Conservation (phyloP, 1,140 invertebrate species). For the Ridgeia piscesae region DNA sequence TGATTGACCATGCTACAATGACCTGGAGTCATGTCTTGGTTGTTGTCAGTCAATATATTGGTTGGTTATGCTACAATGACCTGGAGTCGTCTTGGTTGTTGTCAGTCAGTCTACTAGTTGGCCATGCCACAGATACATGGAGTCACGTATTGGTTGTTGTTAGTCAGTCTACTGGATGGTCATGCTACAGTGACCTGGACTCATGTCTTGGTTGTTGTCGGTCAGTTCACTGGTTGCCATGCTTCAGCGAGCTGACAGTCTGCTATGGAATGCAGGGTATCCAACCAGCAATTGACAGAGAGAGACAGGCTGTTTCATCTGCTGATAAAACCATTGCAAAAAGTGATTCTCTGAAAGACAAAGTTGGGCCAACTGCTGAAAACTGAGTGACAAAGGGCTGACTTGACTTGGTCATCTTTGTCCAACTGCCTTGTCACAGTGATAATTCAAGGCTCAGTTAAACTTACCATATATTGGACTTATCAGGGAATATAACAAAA, state of each 20-base stretch:
- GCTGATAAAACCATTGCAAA: neutral
- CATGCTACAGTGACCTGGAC: neutral
- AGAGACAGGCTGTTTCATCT: neutral
- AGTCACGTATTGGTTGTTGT: neutral
- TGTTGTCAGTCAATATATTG: too few relatives aligned
- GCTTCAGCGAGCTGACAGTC: too few relatives aligned
- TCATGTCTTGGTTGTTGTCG: too few relatives aligned
- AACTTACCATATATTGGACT: conserved; percentile 6
- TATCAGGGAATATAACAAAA: conserved; percentile 6
- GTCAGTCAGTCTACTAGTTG: neutral
- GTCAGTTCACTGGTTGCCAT: too few relatives aligned
- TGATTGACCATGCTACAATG: too few relatives aligned
- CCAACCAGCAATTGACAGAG: too few relatives aligned
- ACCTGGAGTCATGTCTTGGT: too few relatives aligned
- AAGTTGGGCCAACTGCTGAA: neutral
- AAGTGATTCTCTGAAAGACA: neutral
- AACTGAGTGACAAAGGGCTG: neutral
- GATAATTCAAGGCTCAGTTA: neutral
- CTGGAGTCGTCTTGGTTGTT: too few relatives aligned
- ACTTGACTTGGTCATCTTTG: neutral
- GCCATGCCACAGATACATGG: too few relatives aligned
- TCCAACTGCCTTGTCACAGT: neutral
- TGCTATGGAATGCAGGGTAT: neutral
- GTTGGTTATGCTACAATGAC: too few relatives aligned
- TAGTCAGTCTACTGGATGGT: neutral